Conservation (phyloP, 2,888 invertebrate genomes). For the Merodon equestris region DNA sequence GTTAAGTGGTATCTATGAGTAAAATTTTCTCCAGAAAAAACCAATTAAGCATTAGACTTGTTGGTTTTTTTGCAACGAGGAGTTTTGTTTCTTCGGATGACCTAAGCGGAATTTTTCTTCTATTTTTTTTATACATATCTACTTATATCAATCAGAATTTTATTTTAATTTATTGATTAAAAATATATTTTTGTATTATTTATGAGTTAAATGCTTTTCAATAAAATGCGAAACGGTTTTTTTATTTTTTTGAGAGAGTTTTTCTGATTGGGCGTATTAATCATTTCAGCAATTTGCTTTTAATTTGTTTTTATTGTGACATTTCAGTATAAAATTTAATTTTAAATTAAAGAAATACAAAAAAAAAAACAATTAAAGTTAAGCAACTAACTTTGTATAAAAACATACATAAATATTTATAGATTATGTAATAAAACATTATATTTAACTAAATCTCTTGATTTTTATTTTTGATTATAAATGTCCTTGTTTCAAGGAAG, state of each 20-base stretch:
- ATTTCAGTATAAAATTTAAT: slow-evolving; percentile 24
- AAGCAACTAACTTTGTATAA: slow-evolving; percentile 61
- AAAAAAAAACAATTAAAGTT: slow-evolving; percentile 23
- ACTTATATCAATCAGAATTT: slow-evolving; percentile 63
- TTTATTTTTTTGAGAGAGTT: slow-evolving; percentile 5
- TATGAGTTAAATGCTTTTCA: slow-evolving; percentile 33
- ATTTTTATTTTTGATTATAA: slow-evolving; percentile 23
- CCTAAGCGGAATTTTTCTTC: too few relatives aligned
- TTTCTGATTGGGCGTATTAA: background rate
- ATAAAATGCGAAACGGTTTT: slow-evolving; percentile 22
- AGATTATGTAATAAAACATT: slow-evolving; percentile 57
- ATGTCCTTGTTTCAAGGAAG: too few relatives aligned
- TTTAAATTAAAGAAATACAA: slow-evolving; percentile 30
- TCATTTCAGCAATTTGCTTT: slow-evolving; percentile 25
- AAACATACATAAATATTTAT: slow-evolving; percentile 56
- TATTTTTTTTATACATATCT: background rate
- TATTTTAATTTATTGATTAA: slow-evolving; percentile 56
- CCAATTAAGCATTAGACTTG: slow-evolving; percentile 52
- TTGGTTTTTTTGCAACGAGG: slow-evolving; percentile 52
- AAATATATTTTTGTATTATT: slow-evolving; percentile 17
- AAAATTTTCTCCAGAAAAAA: slow-evolving; percentile 46
- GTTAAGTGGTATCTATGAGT: background rate
- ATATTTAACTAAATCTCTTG: slow-evolving; percentile 61
- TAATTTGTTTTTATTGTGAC: slow-evolving; percentile 1
- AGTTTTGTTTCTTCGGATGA: slow-evolving; percentile 22